Conservation (phyloP, 64 coral and sea anemone genomes). For the Actinia equina region DNA sequence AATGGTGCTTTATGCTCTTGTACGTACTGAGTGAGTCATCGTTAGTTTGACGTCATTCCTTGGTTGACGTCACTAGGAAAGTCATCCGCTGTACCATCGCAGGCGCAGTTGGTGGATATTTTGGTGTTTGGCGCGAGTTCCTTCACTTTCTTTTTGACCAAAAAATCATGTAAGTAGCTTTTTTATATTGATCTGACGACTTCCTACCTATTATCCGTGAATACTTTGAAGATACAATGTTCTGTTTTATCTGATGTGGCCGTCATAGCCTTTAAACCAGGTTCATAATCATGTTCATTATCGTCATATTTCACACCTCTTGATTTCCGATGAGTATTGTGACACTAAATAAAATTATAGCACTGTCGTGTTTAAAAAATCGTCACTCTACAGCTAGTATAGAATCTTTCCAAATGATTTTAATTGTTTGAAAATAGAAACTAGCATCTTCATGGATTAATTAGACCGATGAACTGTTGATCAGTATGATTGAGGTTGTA, state of each 20-base stretch:
- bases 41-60: not conserved
- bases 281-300: too few species aligned
- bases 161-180: not conserved
- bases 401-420: not conserved
- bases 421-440: not conserved
- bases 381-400: too few species aligned
- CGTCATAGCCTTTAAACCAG: too few species aligned
- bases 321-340: too few species aligned
- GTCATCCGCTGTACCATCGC: not conserved
- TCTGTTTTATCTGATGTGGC: too few species aligned
- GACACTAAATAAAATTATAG: too few species aligned
- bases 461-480: not conserved
- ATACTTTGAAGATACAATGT: too few species aligned
- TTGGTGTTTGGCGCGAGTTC: not conserved
- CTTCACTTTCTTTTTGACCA: not conserved
- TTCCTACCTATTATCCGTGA: not conserved
- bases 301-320: too few species aligned
- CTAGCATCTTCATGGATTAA: not conserved
- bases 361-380: too few species aligned
- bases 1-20: too few species aligned
- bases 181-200: not conserved
- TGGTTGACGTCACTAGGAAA: not conserved
- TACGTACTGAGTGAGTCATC: too few species aligned
- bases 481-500: not conserved
- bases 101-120: constrained; percentile 3